These are phyloP conservation scores for Lucilia cuprina DNA, from an alignment of 1,140 invertebrate species.

Conservation along the genomic window DNA sequence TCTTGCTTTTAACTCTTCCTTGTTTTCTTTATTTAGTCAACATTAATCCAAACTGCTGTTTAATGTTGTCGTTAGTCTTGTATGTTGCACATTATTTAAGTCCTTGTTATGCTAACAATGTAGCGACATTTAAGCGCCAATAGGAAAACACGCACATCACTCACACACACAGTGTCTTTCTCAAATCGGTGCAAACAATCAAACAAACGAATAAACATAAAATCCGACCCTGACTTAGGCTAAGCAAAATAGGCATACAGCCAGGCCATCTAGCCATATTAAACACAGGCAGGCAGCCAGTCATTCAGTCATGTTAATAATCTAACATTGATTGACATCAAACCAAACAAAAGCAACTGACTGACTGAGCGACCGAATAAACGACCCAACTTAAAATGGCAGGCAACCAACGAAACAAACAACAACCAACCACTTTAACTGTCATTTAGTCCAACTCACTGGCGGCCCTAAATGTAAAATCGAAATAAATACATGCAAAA, in stretches of 20 bases:
- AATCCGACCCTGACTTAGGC: too few species aligned
- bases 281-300: too few species aligned
- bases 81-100: too few species aligned
- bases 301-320: not conserved
- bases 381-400: too few species aligned
- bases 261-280: not conserved
- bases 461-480: not conserved
- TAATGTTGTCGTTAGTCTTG: too few species aligned
- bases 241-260: not conserved
- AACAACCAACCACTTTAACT: not conserved
- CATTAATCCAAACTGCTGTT: too few species aligned
- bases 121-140: not conserved
- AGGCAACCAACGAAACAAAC: too few species aligned
- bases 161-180: too few species aligned
- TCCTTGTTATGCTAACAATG: not conserved
- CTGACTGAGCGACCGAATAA: not conserved
- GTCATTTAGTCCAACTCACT: not conserved
- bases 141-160: not conserved
- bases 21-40: too few species aligned
- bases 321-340: conserved; percentile 13
- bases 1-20: too few species aligned
- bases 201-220: not conserved
- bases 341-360: not conserved
- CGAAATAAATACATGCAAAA: not conserved
- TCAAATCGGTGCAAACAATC: not conserved